Conservation (phyloP, 2,888 invertebrate genomes). For the Seira ritae region DNA sequence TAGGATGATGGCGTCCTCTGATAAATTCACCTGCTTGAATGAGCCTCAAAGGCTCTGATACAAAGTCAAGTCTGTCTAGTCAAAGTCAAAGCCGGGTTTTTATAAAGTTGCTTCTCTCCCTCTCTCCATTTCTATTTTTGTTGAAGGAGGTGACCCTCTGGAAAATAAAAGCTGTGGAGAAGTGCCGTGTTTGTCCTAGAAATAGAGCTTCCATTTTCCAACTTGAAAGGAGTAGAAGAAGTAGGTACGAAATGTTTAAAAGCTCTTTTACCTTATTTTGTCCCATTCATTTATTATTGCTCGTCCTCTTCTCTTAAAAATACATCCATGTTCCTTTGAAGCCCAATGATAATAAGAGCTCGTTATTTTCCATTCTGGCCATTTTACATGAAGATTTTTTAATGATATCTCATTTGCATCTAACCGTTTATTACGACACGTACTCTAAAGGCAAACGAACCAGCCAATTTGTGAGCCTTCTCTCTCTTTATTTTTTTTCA, state of each 20-base stretch:
- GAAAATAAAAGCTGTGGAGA: not conserved
- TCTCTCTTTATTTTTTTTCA: constrained; percentile 26
- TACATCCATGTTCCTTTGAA: not conserved
- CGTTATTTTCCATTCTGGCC: constrained; percentile 40
- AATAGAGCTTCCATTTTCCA: too few species aligned
- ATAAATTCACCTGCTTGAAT: not conserved
- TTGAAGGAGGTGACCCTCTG: not conserved
- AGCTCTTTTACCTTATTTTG: too few species aligned
- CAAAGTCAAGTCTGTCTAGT: too few species aligned
- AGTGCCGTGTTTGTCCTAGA: not conserved
- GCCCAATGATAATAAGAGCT: constrained; percentile 46
- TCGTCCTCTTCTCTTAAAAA: constrained; percentile 2
- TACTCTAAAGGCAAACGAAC: constrained; percentile 20
- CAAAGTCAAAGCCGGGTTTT: too few species aligned
- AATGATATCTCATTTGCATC: constrained; percentile 65
- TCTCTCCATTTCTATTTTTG: not conserved
- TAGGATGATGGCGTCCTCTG: not conserved
- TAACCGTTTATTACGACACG: constrained; percentile 60
- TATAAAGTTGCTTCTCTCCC: not conserved
- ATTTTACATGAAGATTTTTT: constrained; percentile 47
- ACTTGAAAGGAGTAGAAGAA: too few species aligned
- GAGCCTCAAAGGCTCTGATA: not conserved
- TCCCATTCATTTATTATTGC: not conserved
- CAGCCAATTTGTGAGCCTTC: constrained; percentile 54
- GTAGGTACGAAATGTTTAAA: too few species aligned